A percentile compares a stretch with the other conserved stretches of the same genome.
phyloP scores from a whole-genome alignment of 2,797 vertebrate genomes.

The Acropternis orthonyx region DNA sequence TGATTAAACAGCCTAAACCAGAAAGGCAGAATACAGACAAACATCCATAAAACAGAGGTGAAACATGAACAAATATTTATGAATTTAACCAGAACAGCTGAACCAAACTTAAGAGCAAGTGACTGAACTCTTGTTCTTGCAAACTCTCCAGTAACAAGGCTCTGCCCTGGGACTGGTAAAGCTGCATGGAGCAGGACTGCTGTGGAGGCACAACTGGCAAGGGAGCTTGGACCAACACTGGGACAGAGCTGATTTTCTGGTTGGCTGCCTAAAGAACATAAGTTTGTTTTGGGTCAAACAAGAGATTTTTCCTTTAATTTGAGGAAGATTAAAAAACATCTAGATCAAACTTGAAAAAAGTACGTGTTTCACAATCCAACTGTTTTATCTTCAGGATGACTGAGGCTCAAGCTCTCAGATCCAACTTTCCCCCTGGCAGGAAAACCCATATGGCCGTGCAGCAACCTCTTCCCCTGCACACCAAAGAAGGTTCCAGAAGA shows the following conservation, averaged over 20 bases:
- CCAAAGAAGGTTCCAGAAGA: neutral
- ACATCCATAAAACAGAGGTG: neutral
- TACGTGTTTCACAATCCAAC: neutral
- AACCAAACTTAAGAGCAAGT: neutral
- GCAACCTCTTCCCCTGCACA: neutral
- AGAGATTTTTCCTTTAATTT: slow-evolving; percentile 54
- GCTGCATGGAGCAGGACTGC: neutral
- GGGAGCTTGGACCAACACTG: neutral
- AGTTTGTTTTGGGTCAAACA: slow-evolving; percentile 47
- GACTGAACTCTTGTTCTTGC: neutral
- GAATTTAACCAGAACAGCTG: neutral
- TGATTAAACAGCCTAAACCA: neutral
- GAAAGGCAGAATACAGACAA: slow-evolving; percentile 24
- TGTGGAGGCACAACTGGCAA: neutral
- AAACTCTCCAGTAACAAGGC: neutral
- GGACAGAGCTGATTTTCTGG: neutral
- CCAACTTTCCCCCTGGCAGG: slow-evolving; percentile 3
- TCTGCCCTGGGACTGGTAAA: neutral
- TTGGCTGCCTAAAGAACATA: neutral
- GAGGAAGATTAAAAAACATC: slow-evolving; percentile 21
- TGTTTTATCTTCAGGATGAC: slow-evolving; percentile 43
- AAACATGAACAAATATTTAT: neutral
- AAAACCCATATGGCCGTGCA: neutral
- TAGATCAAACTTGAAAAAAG: slow-evolving; percentile 32
- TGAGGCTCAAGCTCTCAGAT: neutral